These are phyloP conservation scores for Lophius piscatorius DNA, from an alignment of 2,113 vertebrate genomes.

Conservation along the genomic window DNA sequence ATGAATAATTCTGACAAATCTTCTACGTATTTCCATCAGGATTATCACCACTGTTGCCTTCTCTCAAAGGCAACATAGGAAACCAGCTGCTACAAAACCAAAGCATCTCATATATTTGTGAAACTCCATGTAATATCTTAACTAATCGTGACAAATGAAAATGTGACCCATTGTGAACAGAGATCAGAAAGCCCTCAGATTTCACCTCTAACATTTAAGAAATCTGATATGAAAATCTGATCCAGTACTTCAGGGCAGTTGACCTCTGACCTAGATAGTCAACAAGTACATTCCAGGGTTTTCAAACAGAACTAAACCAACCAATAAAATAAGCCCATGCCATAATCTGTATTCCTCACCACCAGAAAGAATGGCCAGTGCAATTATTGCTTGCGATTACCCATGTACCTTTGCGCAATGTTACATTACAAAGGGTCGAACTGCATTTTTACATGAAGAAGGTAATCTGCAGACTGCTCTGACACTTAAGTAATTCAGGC, in stretches of 20 bases:
- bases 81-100: no score
- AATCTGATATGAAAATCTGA: background rate
- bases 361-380: background rate
- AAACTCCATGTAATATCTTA: no score
- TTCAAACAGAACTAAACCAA: background rate
- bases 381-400: background rate
- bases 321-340: background rate
- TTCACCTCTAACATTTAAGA: constrained; percentile 19
- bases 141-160: no score
- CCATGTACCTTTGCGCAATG: background rate
- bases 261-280: no score
- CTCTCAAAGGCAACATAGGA: no score
- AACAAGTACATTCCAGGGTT: background rate
- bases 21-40: no score
- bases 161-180: background rate
- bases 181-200: no score
- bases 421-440: no score
- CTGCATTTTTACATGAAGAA: background rate
- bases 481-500: background rate
- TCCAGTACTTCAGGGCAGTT: background rate
- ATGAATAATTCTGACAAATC: no score
- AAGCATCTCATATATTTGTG: no score
- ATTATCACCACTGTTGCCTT: no score
- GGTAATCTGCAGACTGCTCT: background rate
- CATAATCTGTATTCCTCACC: background rate